Evolutionary conservation across 2,797 vertebrate genomes (phyloP).

Genomic region (Rhodeus uyekii): DNA sequence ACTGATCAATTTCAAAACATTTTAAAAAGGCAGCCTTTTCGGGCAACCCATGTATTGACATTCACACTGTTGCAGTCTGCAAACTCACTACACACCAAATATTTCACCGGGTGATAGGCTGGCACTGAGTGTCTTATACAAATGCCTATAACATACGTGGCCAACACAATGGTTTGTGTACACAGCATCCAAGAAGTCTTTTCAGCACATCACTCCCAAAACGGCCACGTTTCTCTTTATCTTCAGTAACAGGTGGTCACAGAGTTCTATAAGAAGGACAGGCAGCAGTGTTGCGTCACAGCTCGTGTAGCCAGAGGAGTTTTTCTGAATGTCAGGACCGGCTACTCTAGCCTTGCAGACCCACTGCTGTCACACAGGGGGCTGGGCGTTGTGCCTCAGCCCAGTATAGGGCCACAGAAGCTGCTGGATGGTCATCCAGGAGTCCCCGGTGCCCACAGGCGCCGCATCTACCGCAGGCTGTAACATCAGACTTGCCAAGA

Average conservation of each 20-base stretch:
- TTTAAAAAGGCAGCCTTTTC: slow-evolving; percentile 58
- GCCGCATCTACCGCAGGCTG: slow-evolving; percentile 87
- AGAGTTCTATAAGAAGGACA: not conserved
- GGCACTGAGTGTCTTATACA: not conserved
- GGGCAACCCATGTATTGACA: slow-evolving; percentile 45
- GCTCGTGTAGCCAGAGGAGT: not conserved
- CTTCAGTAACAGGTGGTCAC: not conserved
- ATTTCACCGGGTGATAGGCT: not conserved
- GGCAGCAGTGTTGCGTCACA: slow-evolving; percentile 20
- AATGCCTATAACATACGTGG: slow-evolving; percentile 15
- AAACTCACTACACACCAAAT: slow-evolving; percentile 47
- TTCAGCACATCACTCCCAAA: slow-evolving; percentile 3
- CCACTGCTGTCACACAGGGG: slow-evolving; percentile 77
- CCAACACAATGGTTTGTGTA: not conserved
- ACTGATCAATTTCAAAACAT: slow-evolving; percentile 48
- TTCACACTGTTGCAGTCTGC: slow-evolving; percentile 6
- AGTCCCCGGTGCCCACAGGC: slow-evolving; percentile 83
- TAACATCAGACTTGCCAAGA: slow-evolving; percentile 85
- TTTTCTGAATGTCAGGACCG: not conserved
- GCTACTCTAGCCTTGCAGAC: not conserved
- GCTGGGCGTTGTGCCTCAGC: slow-evolving; percentile 86
- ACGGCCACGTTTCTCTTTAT: not conserved
- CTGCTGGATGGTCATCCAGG: slow-evolving; percentile 91
- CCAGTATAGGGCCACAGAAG: slow-evolving; percentile 89
- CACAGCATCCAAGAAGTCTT: not conserved